Conservation (phyloP, 1,140 invertebrate genomes). For the Sarcophaga bullata region DNA sequence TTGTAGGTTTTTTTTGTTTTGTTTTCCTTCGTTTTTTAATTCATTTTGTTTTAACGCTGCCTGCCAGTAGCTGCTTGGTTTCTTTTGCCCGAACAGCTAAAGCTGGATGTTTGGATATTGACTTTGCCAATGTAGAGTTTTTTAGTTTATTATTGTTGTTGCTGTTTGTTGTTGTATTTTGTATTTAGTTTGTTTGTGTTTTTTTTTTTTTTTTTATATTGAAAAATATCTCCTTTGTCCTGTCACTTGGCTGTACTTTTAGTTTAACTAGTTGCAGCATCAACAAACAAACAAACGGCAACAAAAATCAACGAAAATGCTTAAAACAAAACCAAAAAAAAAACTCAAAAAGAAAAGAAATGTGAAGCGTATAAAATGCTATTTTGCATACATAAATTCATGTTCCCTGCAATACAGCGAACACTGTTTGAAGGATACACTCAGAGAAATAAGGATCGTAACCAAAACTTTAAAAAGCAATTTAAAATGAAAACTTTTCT, state of each 20-base stretch:
- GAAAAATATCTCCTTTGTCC: slow-evolving; percentile 46
- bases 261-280: slow-evolving; percentile 2
- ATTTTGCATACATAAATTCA: slow-evolving; percentile 48
- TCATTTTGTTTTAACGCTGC: no score
- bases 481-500: no score
- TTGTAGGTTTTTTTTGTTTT: no score
- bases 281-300: not conserved
- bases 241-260: slow-evolving; percentile 42
- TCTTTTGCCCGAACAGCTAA: no score
- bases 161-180: slow-evolving; percentile 4
- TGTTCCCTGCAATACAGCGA: slow-evolving; percentile 12
- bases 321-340: not conserved
- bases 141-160: not conserved
- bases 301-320: not conserved
- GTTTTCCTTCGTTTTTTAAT: no score
- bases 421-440: not conserved
- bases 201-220: no score
- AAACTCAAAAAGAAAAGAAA: slow-evolving; percentile 26
- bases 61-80: no score
- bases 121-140: no score
- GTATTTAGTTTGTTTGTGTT: not conserved
- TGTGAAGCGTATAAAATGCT: slow-evolving; percentile 41
- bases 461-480: no score
- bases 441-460: no score
- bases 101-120: no score